These are phyloP conservation scores for Dastarcus helophoroides DNA, from an alignment of 2,888 invertebrate species.

Conservation along the genomic window DNA sequence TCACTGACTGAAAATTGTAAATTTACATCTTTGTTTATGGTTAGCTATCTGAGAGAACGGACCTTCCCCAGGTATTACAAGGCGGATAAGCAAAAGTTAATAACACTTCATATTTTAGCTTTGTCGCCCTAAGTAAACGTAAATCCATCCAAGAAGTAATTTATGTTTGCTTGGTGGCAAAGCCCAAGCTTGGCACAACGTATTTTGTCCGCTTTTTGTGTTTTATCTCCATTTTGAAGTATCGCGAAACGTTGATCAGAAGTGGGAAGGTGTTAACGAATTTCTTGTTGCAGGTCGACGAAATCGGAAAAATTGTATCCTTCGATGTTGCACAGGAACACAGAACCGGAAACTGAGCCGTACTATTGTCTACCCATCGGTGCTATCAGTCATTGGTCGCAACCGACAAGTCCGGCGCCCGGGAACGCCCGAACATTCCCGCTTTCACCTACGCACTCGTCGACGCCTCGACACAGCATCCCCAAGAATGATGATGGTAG, in stretches of 20 bases:
- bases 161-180: no score
- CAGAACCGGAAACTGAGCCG: constrained; percentile 74
- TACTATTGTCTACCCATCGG: constrained; percentile 76
- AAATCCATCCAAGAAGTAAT: no score
- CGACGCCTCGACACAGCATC: constrained; percentile 45
- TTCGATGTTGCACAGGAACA: constrained; percentile 75
- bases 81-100: constrained; percentile 15
- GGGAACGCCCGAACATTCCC: constrained; percentile 39
- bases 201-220: no score
- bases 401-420: constrained; percentile 63
- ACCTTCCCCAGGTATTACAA: constrained; percentile 77
- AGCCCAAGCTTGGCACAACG: no score
- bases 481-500: constrained; percentile 61
- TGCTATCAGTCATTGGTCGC: constrained; percentile 51
- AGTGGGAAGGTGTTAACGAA: no score
- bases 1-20: constrained; percentile 1
- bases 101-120: no score
- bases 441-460: constrained; percentile 50
- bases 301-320: constrained; percentile 93
- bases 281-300: constrained; percentile 68
- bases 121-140: no score
- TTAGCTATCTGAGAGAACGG: constrained; percentile 85
- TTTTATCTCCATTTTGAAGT: no score
- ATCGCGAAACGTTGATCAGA: no score
- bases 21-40: constrained; percentile 19